Evolutionary conservation across 2,113 vertebrate genomes (phyloP).

Genomic region (Callipepla californica): DNA sequence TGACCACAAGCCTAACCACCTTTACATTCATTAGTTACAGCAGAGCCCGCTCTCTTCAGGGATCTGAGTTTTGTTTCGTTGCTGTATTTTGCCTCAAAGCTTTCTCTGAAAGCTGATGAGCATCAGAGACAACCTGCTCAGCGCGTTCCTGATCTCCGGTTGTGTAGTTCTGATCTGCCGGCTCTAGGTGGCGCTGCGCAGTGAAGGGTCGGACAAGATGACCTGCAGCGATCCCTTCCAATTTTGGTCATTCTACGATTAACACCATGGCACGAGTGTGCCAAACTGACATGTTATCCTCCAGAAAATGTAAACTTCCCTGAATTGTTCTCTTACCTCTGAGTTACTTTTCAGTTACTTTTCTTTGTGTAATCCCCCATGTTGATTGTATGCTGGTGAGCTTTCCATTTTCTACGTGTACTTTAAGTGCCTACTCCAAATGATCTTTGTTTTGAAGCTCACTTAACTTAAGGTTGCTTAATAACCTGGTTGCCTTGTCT

Average conservation of each 20-base stretch:
- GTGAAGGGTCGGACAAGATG: not conserved
- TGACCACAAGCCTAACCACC: not conserved
- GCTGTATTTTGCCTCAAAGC: not conserved
- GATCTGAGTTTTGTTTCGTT: not conserved
- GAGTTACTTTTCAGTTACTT: not conserved
- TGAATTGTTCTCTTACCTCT: not conserved
- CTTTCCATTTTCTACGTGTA: not conserved
- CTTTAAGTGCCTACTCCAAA: accelerated
- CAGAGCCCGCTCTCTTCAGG: not conserved
- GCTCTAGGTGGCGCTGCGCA: not conserved
- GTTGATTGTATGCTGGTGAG: not conserved
- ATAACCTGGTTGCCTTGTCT: not conserved
- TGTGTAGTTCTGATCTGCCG: not conserved
- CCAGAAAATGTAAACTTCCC: not conserved
- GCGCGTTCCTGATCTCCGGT: not conserved
- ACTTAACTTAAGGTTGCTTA: not conserved
- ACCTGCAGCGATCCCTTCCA: not conserved
- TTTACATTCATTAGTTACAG: not conserved
- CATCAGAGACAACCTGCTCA: not conserved
- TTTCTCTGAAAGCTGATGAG: not conserved
- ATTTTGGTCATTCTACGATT: not conserved
- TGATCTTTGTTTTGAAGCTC: not conserved
- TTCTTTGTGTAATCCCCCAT: not conserved
- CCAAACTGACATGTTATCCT: not conserved
- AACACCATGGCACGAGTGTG: not conserved